These are phyloP conservation scores for Herpetotheres cachinnans DNA, from an alignment of 2,113 vertebrate genomes.

Conservation along the genomic window DNA sequence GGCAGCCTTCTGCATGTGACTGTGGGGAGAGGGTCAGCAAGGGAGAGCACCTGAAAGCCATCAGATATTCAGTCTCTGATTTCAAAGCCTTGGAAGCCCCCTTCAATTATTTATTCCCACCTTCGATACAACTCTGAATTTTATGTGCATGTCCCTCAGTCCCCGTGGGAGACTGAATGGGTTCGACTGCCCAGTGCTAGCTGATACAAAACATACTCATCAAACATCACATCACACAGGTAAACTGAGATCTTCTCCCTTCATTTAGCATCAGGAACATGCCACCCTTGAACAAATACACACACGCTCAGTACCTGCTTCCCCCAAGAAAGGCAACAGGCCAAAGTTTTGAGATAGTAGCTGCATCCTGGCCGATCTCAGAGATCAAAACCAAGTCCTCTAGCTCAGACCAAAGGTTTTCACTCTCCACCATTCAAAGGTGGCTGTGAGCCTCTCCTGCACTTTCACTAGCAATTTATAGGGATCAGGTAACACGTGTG, in stretches of 20 bases:
- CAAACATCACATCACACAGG: background rate
- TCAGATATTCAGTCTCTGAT: background rate
- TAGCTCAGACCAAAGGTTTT: background rate
- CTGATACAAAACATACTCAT: background rate
- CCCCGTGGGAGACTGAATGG: background rate
- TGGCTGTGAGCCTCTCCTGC: accelerated
- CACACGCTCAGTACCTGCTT: background rate
- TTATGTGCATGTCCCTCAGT: background rate
- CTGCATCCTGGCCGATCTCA: background rate
- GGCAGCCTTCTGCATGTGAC: background rate
- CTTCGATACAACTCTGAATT: background rate
- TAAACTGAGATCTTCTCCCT: background rate
- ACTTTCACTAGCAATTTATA: background rate
- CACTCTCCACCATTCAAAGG: background rate
- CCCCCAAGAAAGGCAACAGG: background rate
- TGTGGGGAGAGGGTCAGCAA: background rate
- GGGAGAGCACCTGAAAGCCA: background rate
- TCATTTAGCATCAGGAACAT: accelerated
- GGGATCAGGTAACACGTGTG: background rate
- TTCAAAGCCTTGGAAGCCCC: background rate
- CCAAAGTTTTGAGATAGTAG: background rate
- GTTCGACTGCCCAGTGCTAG: background rate
- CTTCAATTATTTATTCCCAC: background rate
- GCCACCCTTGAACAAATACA: background rate
- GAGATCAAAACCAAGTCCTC: background rate